Base-by-base conservation (phyloP, 2,888 invertebrate genomes). In the Lymantria monacha region DNA sequence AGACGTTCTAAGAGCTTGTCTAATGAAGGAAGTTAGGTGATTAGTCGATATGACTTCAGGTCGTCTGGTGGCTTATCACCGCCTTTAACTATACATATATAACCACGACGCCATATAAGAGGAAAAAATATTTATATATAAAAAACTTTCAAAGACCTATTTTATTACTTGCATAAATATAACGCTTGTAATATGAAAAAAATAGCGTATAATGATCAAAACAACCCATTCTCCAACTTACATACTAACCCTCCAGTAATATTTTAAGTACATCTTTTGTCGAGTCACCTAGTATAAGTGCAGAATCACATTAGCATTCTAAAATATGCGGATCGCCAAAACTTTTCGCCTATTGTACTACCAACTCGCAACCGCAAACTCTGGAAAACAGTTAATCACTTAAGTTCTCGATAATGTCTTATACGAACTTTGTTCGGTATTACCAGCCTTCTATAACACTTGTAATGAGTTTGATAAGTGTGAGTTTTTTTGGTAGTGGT, bases 301-400 rank as follows among this genome's bases (percentile, higher is more conserved):
- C 67, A 66, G 74, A 72, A 77, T 76, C 72, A 74, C 73, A 80
- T 77, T 76, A 83, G 70, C 72, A 70, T 69, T 69, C 61, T 72
- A 69, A 83, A 83, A 81, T 83, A 83, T 82, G 78, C 76, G 80
- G 73, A 75, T 73, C 71, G 71, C 63, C 55, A 55, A 22, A 70
- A 85, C 82, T 76, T 82, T 79, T 71, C 52, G 54, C 57, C 79
- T 76, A 77, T 81, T 83, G 82, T 79, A 69, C 63, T 58, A 57
- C 46, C 56, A 48, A 53, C 51, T 60, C 50, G 61, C 55, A 62
- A 61, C 55, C 57, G 51, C 57, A 56, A 70, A 72, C 69, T 74
- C 64, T 71, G 76, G 76, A 77, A 65, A 69, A 80, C 79, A 78
- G 76, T 85, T 86, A 85, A 85, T 85, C 83, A 84, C 83, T 77